Conservation (phyloP, 2,113 vertebrate genomes). For the Hiodon tergisus region DNA sequence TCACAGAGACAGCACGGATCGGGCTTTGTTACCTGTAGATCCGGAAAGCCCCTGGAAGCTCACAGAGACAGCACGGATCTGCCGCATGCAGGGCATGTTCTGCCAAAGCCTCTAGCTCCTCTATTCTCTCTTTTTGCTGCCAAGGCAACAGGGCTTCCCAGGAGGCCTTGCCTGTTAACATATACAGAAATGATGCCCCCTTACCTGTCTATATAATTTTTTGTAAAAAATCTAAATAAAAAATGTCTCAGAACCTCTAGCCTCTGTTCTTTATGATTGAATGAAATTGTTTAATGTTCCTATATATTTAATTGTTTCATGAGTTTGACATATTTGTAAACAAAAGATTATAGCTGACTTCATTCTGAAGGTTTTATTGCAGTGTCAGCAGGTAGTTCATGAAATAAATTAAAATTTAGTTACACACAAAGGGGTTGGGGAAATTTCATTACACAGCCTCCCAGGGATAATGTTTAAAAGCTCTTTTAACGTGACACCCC, state of each 20-base stretch:
- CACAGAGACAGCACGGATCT: slow-evolving; percentile 51
- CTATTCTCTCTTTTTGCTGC: slow-evolving; percentile 47
- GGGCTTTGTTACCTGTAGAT: slow-evolving; percentile 51
- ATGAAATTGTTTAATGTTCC: too few relatives aligned
- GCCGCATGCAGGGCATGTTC: slow-evolving; percentile 48
- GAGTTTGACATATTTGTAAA: too few relatives aligned
- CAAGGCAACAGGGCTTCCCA: slow-evolving; percentile 52
- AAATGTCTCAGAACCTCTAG: too few relatives aligned
- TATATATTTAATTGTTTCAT: too few relatives aligned
- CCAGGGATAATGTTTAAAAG: too few relatives aligned
- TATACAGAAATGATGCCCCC: slow-evolving; percentile 10
- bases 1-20: too few relatives aligned
- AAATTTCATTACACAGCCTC: too few relatives aligned
- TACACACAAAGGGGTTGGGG: background rate
- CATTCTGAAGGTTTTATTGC: background rate
- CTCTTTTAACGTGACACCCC: background rate
- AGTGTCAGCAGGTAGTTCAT: background rate
- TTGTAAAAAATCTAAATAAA: background rate
- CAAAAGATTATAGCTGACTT: background rate
- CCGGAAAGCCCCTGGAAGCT: slow-evolving; percentile 60
- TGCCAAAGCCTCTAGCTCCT: slow-evolving; percentile 43
- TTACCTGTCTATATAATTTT: background rate
- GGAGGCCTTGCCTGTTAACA: slow-evolving; percentile 38
- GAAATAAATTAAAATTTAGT: background rate
- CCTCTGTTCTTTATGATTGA: too few relatives aligned